These are phyloP conservation scores for Volucella inflata DNA, from an alignment of 2,888 invertebrate species.

Conservation along the genomic window DNA sequence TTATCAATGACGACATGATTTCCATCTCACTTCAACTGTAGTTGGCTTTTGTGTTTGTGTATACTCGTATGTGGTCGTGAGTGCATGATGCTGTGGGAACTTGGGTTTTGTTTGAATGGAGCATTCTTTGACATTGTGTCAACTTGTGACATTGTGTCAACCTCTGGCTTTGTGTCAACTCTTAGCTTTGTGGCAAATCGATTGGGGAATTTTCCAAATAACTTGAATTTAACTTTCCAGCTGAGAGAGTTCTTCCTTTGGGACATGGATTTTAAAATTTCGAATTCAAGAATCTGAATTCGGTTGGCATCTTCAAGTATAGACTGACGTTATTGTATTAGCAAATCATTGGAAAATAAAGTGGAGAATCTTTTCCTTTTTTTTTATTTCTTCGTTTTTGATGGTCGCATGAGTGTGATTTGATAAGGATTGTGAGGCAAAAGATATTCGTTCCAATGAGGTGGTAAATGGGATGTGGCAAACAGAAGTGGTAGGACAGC, in stretches of 20 bases:
- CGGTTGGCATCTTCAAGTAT: conserved; percentile 2
- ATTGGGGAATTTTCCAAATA: conserved; percentile 36
- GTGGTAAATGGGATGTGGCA: neutral
- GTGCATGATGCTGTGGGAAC: conserved; percentile 11
- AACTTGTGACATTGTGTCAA: conserved; percentile 42
- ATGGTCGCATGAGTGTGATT: conserved; percentile 43
- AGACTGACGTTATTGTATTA: conserved; percentile 31
- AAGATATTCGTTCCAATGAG: neutral
- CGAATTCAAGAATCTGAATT: neutral
- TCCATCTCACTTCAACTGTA: conserved; percentile 17
- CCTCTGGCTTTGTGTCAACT: neutral
- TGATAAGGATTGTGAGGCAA: conserved; percentile 42
- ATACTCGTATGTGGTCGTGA: too few species aligned
- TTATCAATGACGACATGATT: conserved; percentile 34
- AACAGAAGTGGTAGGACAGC: neutral
- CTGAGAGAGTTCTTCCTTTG: neutral
- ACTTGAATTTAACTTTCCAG: conserved; percentile 36
- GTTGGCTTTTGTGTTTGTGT: conserved; percentile 24
- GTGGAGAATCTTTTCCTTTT: conserved; percentile 21
- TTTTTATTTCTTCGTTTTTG: conserved; percentile 4
- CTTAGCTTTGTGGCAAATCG: conserved; percentile 20
- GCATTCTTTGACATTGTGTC: conserved; percentile 51
- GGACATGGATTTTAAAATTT: conserved; percentile 10
- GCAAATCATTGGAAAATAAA: conserved; percentile 37
- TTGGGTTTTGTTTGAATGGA: conserved; percentile 20